Evolutionary conservation across 2,888 invertebrate species (phyloP), one percentile per base, ranked within the genome.

Genomic region (Slavum lentiscoides): DNA sequence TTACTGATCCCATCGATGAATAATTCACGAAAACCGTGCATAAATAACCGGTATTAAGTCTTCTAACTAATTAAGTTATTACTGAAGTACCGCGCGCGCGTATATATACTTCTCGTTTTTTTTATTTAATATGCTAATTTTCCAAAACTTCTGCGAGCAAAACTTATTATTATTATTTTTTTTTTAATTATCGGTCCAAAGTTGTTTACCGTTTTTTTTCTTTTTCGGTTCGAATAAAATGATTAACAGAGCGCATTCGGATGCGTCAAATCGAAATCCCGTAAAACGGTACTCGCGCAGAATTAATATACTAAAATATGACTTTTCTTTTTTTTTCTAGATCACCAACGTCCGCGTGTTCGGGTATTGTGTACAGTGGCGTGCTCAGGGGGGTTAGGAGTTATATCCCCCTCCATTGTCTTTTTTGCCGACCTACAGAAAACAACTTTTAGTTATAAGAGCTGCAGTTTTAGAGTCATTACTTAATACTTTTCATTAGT

Each of bases 1-100:
- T 74, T 64, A 74, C 74, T 37, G 74, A 74, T 64, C 62, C 62
- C 74, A 53, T 74, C 62, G 53, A 74, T 74, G 74, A 74, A 74
- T 74, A 64, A 74, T 74, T 74, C 74, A 74, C 74, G 64, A 74
- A 64, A 74, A 74, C 74, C 64, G 53, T 21, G 74, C 53, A 74
- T 74, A 74, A 74, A 64, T 74, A 64, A 74, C 53, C 37, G 49
- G 74, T 74, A 64, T 53, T 53, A 64, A 74, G 64, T 74, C 49
- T 64, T 74, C n/a, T 64, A 37, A 53, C 74, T 62, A 74, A 74
- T 74, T 64, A 74, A 74, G 62, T 74, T 74, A 74, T 74, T 53
- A 64, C 49, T 64, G 62, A 30, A 64, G 74, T 64, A 64, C 62
- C 53, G 23, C 37, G 53, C 53, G 37, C n/a, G 30, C 30, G 30